Percentiles rank a stretch among this genome's conserved stretches.
phyloP scores from a whole-genome alignment of 1,140 invertebrate species.

The Bombus pascuorum region DNA sequence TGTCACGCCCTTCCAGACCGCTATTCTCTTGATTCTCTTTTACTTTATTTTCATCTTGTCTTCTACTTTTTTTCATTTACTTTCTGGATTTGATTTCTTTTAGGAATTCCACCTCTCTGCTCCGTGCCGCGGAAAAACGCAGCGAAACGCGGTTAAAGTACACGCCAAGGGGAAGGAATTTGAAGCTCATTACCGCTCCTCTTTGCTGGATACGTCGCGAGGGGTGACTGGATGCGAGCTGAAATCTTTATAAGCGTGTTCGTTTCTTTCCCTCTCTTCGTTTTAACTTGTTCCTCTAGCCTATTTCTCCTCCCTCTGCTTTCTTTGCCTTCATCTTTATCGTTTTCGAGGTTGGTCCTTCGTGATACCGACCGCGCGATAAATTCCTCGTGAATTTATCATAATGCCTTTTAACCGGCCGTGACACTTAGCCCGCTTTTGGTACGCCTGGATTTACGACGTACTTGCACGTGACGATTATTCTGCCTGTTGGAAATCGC shows the following conservation, averaged over 20 bases:
- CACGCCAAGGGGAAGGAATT: constrained; percentile 56
- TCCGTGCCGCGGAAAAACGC: constrained; percentile 28
- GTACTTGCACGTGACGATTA: constrained; percentile 8
- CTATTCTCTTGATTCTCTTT: neutral
- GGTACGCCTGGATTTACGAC: constrained; percentile 13
- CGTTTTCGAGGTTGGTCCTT: too few species aligned
- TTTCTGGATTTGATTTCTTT: neutral
- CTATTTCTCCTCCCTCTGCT: neutral
- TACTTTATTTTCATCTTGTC: neutral
- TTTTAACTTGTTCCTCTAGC: neutral
- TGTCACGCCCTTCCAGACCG: constrained; percentile 17
- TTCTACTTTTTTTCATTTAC: neutral
- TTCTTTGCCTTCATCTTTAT: neutral
- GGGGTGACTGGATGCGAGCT: constrained; percentile 49
- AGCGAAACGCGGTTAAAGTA: constrained; percentile 52
- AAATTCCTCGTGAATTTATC: constrained; percentile 38
- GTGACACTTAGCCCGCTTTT: neutral
- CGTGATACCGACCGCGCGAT: constrained; percentile 8
- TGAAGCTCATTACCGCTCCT: constrained; percentile 63
- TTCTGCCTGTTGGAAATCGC: neutral
- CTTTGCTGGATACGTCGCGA: constrained; percentile 52
- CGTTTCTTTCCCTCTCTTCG: constrained; percentile 1
- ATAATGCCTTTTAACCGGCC: constrained; percentile 15
- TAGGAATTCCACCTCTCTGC: constrained; percentile 18
- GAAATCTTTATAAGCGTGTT: constrained; percentile 52